These are phyloP conservation scores for Rhinogobio ventralis DNA, from an alignment of 2,797 vertebrate species.

Conservation along the genomic window DNA sequence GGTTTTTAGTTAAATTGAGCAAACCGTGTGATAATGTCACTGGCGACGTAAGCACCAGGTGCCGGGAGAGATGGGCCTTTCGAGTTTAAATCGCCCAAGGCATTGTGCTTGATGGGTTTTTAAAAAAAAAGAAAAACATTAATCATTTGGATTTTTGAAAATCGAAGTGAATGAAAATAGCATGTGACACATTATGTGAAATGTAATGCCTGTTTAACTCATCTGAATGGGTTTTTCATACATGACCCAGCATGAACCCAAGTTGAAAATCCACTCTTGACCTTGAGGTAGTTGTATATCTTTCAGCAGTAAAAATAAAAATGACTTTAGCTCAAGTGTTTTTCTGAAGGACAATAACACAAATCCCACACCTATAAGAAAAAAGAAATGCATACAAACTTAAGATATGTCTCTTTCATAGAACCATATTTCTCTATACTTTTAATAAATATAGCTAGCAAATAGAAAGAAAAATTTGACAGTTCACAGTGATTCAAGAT, in stretches of 20 bases:
- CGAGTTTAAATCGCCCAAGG: background rate
- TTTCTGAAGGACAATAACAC: background rate
- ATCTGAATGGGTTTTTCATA: background rate
- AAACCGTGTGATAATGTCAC: constrained; percentile 18
- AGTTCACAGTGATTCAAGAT: background rate
- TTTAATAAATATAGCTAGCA: background rate
- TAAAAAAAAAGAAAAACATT: background rate
- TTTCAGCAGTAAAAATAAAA: background rate
- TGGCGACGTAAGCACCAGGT: background rate
- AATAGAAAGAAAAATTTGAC: background rate
- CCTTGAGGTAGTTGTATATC: background rate
- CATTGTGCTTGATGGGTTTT: constrained; percentile 19
- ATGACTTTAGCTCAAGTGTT: background rate
- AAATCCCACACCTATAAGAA: background rate
- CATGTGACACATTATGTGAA: background rate
- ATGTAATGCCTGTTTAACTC: background rate
- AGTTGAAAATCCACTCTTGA: background rate
- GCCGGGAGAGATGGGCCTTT: constrained; percentile 9
- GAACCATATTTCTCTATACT: background rate
- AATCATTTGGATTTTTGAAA: background rate
- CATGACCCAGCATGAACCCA: background rate
- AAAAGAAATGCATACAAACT: no score
- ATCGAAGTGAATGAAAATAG: background rate
- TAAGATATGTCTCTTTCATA: background rate
- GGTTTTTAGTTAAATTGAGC: constrained; percentile 44